phyloP scores from a whole-genome alignment of 2,113 vertebrate genomes.

The Symphodus melops region DNA sequence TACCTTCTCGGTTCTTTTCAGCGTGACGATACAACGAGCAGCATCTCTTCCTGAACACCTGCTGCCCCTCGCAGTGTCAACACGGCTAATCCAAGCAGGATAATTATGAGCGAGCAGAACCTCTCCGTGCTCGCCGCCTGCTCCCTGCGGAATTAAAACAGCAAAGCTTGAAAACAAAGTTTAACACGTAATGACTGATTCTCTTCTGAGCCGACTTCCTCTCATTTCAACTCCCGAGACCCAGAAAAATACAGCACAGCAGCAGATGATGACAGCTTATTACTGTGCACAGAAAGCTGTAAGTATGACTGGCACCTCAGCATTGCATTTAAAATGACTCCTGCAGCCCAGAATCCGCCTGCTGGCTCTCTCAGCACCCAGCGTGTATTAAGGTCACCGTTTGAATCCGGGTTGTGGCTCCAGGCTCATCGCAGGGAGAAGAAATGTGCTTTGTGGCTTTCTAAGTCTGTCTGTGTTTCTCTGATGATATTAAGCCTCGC shows the following conservation, averaged over 20 bases:
- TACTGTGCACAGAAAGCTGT: slow-evolving; percentile 26
- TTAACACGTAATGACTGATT: not conserved
- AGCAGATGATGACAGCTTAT: slow-evolving; percentile 18
- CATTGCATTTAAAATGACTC: slow-evolving; percentile 51
- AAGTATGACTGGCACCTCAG: slow-evolving; percentile 41
- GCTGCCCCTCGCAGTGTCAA: too few relatives aligned
- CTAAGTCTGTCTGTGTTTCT: slow-evolving; percentile 17
- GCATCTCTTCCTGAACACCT: too few relatives aligned
- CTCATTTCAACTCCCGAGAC: not conserved
- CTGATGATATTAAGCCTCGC: slow-evolving; percentile 52
- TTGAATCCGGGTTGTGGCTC: slow-evolving; percentile 44
- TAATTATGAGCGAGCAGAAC: too few relatives aligned
- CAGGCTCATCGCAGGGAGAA: slow-evolving; percentile 12
- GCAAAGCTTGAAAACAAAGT: not conserved
- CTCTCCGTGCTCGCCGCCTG: too few relatives aligned
- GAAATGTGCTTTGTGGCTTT: slow-evolving; percentile 4
- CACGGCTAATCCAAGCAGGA: too few relatives aligned
- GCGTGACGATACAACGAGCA: too few relatives aligned
- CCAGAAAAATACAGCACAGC: slow-evolving; percentile 1
- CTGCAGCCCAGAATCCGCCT: slow-evolving; percentile 47
- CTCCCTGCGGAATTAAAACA: not conserved
- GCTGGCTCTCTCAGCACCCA: slow-evolving; percentile 12
- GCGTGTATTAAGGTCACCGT: slow-evolving; percentile 48
- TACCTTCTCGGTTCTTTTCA: too few relatives aligned
- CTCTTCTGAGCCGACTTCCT: not conserved